Conservation (phyloP, 2,888 invertebrate species). For the Aethes cnicana region DNA sequence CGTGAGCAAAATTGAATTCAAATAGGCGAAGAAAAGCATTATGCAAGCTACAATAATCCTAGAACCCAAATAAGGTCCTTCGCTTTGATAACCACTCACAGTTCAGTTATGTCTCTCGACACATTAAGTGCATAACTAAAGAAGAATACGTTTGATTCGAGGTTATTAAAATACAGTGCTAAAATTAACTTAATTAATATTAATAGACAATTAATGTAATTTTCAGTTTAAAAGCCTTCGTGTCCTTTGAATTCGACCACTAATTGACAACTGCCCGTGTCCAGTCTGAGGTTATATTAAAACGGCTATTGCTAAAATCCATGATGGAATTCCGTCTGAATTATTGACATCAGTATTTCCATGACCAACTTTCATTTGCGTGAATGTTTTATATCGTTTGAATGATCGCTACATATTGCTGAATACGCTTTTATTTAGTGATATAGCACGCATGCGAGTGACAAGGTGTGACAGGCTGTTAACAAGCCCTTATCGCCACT, state of each 20-base stretch:
- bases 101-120: too few relatives aligned
- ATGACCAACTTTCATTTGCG: slow-evolving; percentile 25
- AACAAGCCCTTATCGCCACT: slow-evolving; percentile 55
- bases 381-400: slow-evolving; percentile 27
- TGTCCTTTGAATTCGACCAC: slow-evolving; percentile 19
- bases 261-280: slow-evolving; percentile 18
- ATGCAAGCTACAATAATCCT: slow-evolving; percentile 45
- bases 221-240: slow-evolving; percentile 5
- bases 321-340: slow-evolving; percentile 17
- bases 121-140: too few relatives aligned
- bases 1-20: slow-evolving; percentile 79
- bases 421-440: slow-evolving; percentile 26
- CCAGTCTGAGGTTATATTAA: slow-evolving; percentile 14
- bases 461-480: slow-evolving; percentile 59
- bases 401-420: slow-evolving; percentile 26
- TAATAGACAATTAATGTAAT: slow-evolving; percentile 1
- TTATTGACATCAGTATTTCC: slow-evolving; percentile 22
- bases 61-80: too few relatives aligned
- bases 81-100: too few relatives aligned
- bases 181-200: neutral
- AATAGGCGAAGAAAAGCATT: slow-evolving; percentile 58
- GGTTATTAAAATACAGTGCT: neutral
- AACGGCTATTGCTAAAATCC: slow-evolving; percentile 21
- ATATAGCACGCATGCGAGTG: slow-evolving; percentile 32
- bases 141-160: neutral